These are phyloP conservation scores for Phalera bucephala DNA, from an alignment of 2,888 invertebrate species.

Conservation along the genomic window DNA sequence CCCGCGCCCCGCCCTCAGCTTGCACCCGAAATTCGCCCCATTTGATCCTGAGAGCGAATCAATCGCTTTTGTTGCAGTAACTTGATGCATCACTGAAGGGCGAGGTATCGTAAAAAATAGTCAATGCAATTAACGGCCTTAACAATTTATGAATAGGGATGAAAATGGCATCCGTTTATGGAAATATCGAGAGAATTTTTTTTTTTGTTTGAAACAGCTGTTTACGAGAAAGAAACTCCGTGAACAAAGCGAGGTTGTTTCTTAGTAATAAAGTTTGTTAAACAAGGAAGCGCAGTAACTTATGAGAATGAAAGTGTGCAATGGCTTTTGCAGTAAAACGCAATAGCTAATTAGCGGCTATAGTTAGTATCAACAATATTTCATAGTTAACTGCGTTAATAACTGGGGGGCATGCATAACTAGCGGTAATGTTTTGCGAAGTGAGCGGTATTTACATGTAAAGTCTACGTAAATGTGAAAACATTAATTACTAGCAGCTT, in stretches of 20 bases:
- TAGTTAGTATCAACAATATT: conserved; percentile 43
- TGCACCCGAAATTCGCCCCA: conserved; percentile 76
- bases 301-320: conserved; percentile 27
- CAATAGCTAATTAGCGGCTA: conserved; percentile 39
- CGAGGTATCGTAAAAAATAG: conserved; percentile 25
- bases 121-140: conserved; percentile 15
- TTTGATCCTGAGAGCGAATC: conserved; percentile 75
- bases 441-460: neutral
- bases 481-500: too few species aligned
- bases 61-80: conserved; percentile 78
- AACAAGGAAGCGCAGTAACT: conserved; percentile 36
- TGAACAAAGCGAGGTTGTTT: conserved; percentile 13
- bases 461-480: too few species aligned
- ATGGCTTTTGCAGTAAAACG: conserved; percentile 39
- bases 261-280: conserved; percentile 23
- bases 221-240: conserved; percentile 21
- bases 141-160: conserved; percentile 12
- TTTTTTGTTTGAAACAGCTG: conserved; percentile 33
- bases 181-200: neutral
- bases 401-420: conserved; percentile 32
- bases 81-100: conserved; percentile 57
- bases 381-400: conserved; percentile 38
- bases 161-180: conserved; percentile 11
- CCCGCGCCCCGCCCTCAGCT: conserved; percentile 51
- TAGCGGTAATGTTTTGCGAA: conserved; percentile 9